phyloP scores from a whole-genome alignment of 2,113 vertebrate species.

The Vulpes ferrilata region DNA sequence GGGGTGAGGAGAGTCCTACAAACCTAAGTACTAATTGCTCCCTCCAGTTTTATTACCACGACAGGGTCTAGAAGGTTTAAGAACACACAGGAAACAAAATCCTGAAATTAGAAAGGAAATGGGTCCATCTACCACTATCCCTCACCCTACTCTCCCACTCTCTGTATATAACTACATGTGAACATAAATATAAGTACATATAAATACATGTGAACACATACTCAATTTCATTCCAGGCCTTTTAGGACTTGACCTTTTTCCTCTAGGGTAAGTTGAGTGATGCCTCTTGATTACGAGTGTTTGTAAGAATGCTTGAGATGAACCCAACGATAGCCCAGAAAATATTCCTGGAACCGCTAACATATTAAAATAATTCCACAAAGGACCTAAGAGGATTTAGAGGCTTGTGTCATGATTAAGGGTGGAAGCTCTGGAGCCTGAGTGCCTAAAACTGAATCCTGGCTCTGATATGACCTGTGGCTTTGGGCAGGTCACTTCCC shows the following conservation, averaged over 20 bases:
- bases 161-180: not conserved
- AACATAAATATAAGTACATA: not conserved
- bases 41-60: conserved; percentile 10
- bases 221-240: not conserved
- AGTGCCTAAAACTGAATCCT: not conserved
- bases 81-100: conserved; percentile 34
- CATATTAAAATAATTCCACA: conserved; percentile 59
- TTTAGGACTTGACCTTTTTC: conserved; percentile 45
- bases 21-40: not conserved
- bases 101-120: conserved; percentile 46
- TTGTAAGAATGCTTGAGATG: conserved; percentile 26
- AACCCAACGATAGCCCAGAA: conserved; percentile 11
- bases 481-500: not conserved
- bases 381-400: not conserved
- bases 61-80: conserved; percentile 1
- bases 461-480: not conserved
- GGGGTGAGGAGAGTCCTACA: not conserved
- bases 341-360: conserved; percentile 51
- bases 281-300: not conserved
- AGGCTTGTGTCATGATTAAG: conserved; percentile 12
- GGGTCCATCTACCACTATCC: not conserved
- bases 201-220: not conserved
- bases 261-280: conserved; percentile 14
- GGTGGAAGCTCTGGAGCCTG: not conserved
- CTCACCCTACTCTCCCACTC: not conserved